Conservation (phyloP, 2,797 vertebrate genomes). For the Ptychobarbus kaznakovi region DNA sequence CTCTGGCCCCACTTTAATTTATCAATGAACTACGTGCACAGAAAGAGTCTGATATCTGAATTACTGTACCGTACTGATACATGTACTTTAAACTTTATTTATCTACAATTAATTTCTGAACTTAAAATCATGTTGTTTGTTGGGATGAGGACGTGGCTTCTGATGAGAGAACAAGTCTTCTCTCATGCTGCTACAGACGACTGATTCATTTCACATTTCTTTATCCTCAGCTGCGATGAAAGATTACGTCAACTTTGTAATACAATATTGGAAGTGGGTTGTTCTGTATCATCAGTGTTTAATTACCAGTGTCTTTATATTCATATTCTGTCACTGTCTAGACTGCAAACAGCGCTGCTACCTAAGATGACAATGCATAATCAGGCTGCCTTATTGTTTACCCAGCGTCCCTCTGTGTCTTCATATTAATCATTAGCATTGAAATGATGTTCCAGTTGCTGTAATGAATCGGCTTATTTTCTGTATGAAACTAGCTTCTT, state of each 20-base stretch:
- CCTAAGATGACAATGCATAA: slow-evolving; percentile 33
- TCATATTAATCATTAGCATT: slow-evolving; percentile 57
- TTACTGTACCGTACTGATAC: background rate
- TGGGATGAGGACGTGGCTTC: background rate
- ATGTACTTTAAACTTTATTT: background rate
- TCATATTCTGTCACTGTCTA: slow-evolving; percentile 31
- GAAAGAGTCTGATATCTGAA: background rate
- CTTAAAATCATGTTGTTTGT: background rate
- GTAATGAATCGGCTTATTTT: slow-evolving; percentile 61
- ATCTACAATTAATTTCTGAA: background rate
- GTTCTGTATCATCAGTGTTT: slow-evolving; percentile 5
- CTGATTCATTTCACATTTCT: background rate
- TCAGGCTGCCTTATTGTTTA: slow-evolving; percentile 49
- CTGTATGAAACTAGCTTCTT: slow-evolving; percentile 53
- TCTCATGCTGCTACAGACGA: background rate
- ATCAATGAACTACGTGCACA: background rate
- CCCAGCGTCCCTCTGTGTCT: slow-evolving; percentile 47
- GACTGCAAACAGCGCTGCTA: background rate
- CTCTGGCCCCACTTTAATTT: background rate
- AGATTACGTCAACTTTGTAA: background rate
- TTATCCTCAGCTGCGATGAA: background rate
- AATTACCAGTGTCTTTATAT: slow-evolving; percentile 22
- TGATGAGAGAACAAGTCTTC: background rate
- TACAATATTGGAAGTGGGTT: background rate
- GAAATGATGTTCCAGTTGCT: slow-evolving; percentile 53